These are phyloP conservation scores for Ammospiza caudacuta DNA, from an alignment of 2,113 vertebrate species.

Conservation along the genomic window DNA sequence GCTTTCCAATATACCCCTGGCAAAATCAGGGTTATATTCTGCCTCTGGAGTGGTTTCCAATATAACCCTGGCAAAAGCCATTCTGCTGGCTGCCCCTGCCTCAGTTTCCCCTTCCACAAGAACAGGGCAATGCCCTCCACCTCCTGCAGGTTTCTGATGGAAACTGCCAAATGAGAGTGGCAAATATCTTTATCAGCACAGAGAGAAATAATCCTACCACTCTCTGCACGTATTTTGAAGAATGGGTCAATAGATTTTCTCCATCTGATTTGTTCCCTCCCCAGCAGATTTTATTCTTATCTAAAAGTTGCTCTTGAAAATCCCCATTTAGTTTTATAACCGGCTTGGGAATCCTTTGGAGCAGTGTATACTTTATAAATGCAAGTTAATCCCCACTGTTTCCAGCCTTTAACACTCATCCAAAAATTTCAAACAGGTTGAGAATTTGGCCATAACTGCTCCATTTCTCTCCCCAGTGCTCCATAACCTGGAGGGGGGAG, in stretches of 20 bases:
- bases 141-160: not conserved
- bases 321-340: slow-evolving; percentile 40
- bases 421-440: slow-evolving; percentile 23
- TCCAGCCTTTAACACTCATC: slow-evolving; percentile 9
- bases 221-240: not conserved
- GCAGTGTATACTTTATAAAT: not conserved
- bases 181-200: not conserved
- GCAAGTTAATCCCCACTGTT: not conserved
- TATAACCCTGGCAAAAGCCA: not conserved
- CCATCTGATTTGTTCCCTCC: not conserved
- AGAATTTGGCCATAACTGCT: slow-evolving; percentile 12
- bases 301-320: slow-evolving; percentile 28
- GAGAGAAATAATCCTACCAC: not conserved
- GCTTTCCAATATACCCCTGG: not conserved
- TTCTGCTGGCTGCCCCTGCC: not conserved
- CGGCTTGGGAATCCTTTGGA: slow-evolving; percentile 38
- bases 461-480: not conserved
- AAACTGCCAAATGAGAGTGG: not conserved
- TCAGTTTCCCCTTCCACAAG: not conserved
- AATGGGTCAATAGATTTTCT: not conserved
- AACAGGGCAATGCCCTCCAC: not conserved
- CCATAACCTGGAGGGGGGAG: not conserved
- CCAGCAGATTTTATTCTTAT: slow-evolving; percentile 32
- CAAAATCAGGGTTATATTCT: no score
- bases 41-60: no score